Evolutionary conservation across 2,888 invertebrate genomes (phyloP).

Genomic region (Hermodice carunculata): DNA sequence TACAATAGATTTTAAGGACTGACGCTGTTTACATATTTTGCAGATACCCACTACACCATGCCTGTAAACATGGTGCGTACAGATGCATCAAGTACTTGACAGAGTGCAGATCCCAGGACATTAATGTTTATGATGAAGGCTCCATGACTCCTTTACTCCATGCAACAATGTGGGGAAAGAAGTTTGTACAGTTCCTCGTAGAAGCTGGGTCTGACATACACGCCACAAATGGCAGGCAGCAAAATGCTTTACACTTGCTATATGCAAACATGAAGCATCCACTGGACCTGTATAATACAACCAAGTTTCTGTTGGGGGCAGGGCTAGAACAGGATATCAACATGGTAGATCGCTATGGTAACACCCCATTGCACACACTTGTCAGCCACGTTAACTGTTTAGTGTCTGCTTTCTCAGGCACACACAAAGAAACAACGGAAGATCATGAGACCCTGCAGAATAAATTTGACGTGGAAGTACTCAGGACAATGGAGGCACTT

Average conservation of each 20-base stretch:
- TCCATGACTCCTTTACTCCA: conserved; percentile 85
- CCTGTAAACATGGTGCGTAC: conserved; percentile 75
- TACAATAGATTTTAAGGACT: too few relatives aligned
- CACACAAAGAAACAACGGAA: not conserved
- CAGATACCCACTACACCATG: conserved; percentile 61
- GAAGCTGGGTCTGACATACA: conserved; percentile 79
- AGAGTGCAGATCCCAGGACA: conserved; percentile 47
- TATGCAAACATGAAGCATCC: conserved; percentile 69
- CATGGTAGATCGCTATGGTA: conserved; percentile 79
- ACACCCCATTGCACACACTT: conserved; percentile 78
- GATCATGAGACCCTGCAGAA: conserved; percentile 27
- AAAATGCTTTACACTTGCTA: conserved; percentile 73
- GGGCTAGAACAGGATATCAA: conserved; percentile 80
- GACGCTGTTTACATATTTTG: too few relatives aligned
- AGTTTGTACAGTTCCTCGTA: conserved; percentile 74
- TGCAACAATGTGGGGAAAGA: conserved; percentile 79
- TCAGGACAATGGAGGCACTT: conserved; percentile 54
- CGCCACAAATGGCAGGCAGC: conserved; percentile 79
- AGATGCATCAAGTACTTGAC: conserved; percentile 59
- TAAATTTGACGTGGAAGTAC: conserved; percentile 45
- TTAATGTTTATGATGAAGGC: conserved; percentile 71
- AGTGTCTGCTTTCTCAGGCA: conserved; percentile 68
- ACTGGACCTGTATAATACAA: conserved; percentile 76
- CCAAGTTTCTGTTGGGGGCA: conserved; percentile 78
- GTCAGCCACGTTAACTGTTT: conserved; percentile 74